phyloP scores from a whole-genome alignment of 2,113 vertebrate species.

The Notarius lentiginosus region DNA sequence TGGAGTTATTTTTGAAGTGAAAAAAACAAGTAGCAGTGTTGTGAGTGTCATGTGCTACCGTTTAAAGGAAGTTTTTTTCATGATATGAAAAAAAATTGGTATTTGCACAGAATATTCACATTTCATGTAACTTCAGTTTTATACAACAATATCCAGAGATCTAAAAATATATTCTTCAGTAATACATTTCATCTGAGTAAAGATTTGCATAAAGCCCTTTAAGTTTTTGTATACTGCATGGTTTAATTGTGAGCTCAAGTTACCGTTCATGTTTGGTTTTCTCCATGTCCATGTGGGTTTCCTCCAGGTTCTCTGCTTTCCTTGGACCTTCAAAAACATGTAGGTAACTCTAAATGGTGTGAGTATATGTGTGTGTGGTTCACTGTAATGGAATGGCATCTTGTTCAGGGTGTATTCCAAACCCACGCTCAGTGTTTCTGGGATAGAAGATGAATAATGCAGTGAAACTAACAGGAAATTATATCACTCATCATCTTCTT shows the following conservation, averaged over 20 bases:
- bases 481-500: too few species aligned
- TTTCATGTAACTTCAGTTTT: neutral
- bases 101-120: neutral
- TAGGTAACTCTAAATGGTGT: neutral
- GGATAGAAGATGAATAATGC: neutral
- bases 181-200: neutral
- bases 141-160: neutral
- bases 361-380: neutral
- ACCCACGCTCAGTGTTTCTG: neutral
- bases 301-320: neutral
- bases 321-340: neutral
- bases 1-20: neutral
- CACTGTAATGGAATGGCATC: neutral
- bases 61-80: neutral
- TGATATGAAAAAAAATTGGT: neutral
- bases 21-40: neutral
- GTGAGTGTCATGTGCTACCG: neutral
- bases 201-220: neutral
- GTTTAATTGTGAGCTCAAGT: neutral
- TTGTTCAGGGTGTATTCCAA: neutral
- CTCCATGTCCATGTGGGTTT: neutral
- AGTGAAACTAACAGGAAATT: neutral
- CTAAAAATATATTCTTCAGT: neutral
- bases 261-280: neutral
- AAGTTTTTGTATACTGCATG: neutral